Base-by-base conservation (phyloP, 2,113 vertebrate genomes). In the Ochotona princeps region DNA sequence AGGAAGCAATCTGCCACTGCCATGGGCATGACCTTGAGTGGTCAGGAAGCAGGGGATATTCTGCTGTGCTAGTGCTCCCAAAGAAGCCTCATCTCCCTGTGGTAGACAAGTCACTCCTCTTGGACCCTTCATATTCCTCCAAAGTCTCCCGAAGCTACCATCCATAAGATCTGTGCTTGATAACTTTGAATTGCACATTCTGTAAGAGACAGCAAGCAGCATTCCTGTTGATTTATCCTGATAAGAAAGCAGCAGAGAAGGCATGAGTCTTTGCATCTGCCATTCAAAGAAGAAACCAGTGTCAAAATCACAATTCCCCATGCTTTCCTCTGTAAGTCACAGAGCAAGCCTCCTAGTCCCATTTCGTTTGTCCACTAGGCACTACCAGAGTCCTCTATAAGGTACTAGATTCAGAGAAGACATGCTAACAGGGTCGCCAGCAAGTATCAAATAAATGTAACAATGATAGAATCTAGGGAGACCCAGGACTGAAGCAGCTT, bases 261-360 rank as follows among this genome's bases (percentile, higher is more conserved):
- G 66, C 38, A 28, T 69, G 14, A 54, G 4, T 63, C 25, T 67
- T 91, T 65, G 7, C 44, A 54, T 32, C 78, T 54, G 66, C 82
- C 65, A 65, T n/a, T 51, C 2, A 79, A 95, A 76, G 38, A 67
- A 94, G 67, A 38, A 93, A 79, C 44, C 30, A 12, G 23, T 51
- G 60, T 57, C 32, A 30, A 63, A 86, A 66, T 25, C 49, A 15
- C 5, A 75, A 75, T 25, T 28, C 30, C 51, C 79, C 44, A 25
- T 47, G 13, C 20, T 66, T 30, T 76, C 10, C 15, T 83, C 28
- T 51, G 25, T 54, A 78, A 87, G 47, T 87, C 94, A 82, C 4
- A 0, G 26, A 32, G 35, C n/a, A 35, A 76, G 47, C n/a, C 8
- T 28, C 3, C 23, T 11, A 12, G 63, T 79, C 30, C 60, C 0